These are phyloP conservation scores for Thamnophis elegans DNA, from an alignment of 2,797 vertebrate species.

Conservation along the genomic window DNA sequence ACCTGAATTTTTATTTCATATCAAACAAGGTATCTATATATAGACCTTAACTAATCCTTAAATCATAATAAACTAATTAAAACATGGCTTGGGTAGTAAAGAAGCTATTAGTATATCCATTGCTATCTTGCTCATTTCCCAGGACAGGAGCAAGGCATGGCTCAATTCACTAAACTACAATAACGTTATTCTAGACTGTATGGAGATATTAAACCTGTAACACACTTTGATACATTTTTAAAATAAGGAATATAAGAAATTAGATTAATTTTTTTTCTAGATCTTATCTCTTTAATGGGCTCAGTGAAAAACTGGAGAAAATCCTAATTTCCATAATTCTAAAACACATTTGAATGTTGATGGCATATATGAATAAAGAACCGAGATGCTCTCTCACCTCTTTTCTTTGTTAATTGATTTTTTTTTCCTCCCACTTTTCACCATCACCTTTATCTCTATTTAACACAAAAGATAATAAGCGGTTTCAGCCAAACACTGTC, in stretches of 20 bases:
- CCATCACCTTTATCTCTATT: background rate
- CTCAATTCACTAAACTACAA: background rate
- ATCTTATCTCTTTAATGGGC: conserved; percentile 18
- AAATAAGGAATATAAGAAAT: conserved; percentile 10
- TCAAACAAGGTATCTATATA: background rate
- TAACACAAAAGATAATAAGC: background rate
- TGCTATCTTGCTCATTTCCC: background rate
- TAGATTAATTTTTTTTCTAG: background rate
- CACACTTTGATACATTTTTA: background rate
- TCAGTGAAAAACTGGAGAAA: conserved; percentile 26
- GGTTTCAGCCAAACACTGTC: background rate
- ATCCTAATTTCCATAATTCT: background rate
- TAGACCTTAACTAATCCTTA: background rate
- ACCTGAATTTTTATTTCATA: background rate
- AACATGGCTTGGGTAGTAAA: background rate
- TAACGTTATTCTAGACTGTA: background rate
- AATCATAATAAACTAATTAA: conserved; percentile 6
- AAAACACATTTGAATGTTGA: conserved; percentile 13
- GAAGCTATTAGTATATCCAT: background rate
- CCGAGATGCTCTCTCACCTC: conserved; percentile 5
- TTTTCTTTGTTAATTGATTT: background rate
- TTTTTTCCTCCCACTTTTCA: background rate
- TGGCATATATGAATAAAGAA: background rate
- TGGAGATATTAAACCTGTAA: conserved; percentile 28
- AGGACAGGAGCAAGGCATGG: background rate